Evolutionary conservation across 1,140 invertebrate species (phyloP), one percentile per base, ranked within the genome.

Genomic region (Aphelinus atriplicis): DNA sequence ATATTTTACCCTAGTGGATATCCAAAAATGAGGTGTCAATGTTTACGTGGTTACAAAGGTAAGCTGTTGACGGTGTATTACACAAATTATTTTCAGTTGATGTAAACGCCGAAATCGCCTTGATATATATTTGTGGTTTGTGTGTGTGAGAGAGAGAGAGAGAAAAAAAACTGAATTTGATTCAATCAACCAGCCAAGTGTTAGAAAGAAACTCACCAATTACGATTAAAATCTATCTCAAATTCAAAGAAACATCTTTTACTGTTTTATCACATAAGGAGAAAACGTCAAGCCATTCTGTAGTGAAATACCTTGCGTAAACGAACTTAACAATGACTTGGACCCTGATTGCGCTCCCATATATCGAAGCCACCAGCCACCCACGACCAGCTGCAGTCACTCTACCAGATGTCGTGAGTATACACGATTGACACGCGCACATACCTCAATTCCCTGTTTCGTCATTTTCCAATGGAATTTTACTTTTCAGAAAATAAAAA

Each of bases 261-360:
- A 1, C 10, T n/a, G 71, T 64, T 10, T 7, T 60, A 26, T 3
- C 7, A 50, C 66, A 78, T 72, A 53, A 84, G 83, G 81, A 2
- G 43, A 85, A 73, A 80, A 85, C 26, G 43, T 83, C 5, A 80
- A 78, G 50, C 84, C 83, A 1, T 85, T 83, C 73, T 85, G 84
- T 43, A 65, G 46, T 57, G 70, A 48, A 3, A 0, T 58, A 2
- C 53, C 60, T 45, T 85, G 84, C 56, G 47, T 50, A 50, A 77
- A 76, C 1, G 68, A 82, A 6, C 69, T 85, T 3, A 63, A 50
- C 0, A 5, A 77, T 1, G 6, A 53, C 2, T 1, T n/a, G 3
- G 9, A 68, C 0, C 51, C 85, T 1, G 81, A 82, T 0, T 86
- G 84, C n/a, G 67, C 61, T 4, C 84, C 84, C 0, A 74, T 80